A percentile compares a stretch with the other conserved stretches of the same genome.
Conservation (phyloP, 2,797 vertebrate genomes). For the Anniella stebbinsi region DNA sequence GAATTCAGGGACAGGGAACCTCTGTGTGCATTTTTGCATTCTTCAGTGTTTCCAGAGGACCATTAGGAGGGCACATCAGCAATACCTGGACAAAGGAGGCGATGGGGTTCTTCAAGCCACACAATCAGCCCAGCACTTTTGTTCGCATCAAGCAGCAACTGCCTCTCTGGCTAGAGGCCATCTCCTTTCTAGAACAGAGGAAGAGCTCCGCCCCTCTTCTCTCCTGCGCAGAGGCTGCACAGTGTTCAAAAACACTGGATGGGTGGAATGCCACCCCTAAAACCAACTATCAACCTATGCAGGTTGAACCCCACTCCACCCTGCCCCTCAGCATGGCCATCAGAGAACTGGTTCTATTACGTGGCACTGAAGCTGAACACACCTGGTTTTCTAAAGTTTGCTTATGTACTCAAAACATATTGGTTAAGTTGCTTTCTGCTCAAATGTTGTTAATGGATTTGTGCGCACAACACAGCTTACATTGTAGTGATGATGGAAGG, state of each 20-base stretch:
- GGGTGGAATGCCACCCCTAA: not conserved
- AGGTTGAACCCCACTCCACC: not conserved
- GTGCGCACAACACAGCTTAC: too few relatives aligned
- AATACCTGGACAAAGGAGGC: slow-evolving; percentile 54
- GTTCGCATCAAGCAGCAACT: not conserved
- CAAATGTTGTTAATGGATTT: not conserved
- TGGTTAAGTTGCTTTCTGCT: not conserved
- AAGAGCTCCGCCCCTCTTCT: slow-evolving; percentile 4
- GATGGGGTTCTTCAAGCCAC: slow-evolving; percentile 57
- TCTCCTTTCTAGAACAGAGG: not conserved
- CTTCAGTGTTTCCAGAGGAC: slow-evolving; percentile 43
- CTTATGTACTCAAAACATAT: not conserved
- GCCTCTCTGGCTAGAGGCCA: slow-evolving; percentile 2
- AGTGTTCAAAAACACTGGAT: not conserved
- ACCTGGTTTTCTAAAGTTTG: not conserved
- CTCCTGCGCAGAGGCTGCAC: not conserved
- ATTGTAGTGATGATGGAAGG: not conserved
- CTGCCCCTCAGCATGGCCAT: not conserved
- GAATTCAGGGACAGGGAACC: slow-evolving; percentile 25
- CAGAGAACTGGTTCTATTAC: not conserved
- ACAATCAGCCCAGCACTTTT: slow-evolving; percentile 39
- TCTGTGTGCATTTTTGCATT: slow-evolving; percentile 34
- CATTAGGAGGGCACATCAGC: slow-evolving; percentile 30
- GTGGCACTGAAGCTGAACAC: not conserved
- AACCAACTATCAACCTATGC: slow-evolving; percentile 1